Conservation (phyloP, 1,140 invertebrate genomes). For the Homalodisca vitripennis region DNA sequence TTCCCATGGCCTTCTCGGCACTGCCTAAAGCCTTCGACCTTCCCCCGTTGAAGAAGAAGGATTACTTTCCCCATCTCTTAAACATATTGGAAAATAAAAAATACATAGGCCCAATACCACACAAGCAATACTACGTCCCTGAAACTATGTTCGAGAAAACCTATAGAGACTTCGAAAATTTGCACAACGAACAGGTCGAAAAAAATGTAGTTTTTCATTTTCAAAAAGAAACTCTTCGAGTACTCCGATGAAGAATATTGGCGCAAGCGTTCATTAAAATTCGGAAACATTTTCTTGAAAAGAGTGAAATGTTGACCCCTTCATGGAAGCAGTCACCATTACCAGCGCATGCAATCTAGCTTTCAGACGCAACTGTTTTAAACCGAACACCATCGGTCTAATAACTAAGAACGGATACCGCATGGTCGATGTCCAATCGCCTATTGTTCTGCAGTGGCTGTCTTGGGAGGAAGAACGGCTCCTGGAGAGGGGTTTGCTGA, state of each 20-base stretch:
- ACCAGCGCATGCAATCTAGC: too few relatives aligned
- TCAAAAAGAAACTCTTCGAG: conserved; percentile 22
- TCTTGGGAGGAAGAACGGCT: too few relatives aligned
- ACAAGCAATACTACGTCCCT: conserved; percentile 27
- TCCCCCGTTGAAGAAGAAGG: conserved; percentile 29
- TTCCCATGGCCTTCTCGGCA: too few relatives aligned
- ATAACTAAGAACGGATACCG: conserved; percentile 2
- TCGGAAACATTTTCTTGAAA: neutral
- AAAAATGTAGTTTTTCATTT: conserved; percentile 32
- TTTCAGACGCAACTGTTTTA: conserved; percentile 4
- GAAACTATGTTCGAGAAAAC: conserved; percentile 21
- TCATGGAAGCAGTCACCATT: too few relatives aligned
- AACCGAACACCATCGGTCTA: too few relatives aligned
- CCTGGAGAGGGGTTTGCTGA: too few relatives aligned
- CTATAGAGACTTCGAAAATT: conserved; percentile 23
- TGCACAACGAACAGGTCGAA: conserved; percentile 27
- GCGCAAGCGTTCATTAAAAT: conserved; percentile 26
- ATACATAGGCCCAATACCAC: conserved; percentile 29
- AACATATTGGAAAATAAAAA: conserved; percentile 31
- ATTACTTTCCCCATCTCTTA: conserved; percentile 26
- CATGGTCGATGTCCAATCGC: too few relatives aligned
- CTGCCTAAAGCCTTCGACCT: conserved; percentile 14
- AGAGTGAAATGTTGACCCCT: neutral
- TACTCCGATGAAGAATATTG: conserved; percentile 31
- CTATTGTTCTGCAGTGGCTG: too few relatives aligned